phyloP scores from a whole-genome alignment of 2,797 vertebrate species.

The Phylloscopus collybita region DNA sequence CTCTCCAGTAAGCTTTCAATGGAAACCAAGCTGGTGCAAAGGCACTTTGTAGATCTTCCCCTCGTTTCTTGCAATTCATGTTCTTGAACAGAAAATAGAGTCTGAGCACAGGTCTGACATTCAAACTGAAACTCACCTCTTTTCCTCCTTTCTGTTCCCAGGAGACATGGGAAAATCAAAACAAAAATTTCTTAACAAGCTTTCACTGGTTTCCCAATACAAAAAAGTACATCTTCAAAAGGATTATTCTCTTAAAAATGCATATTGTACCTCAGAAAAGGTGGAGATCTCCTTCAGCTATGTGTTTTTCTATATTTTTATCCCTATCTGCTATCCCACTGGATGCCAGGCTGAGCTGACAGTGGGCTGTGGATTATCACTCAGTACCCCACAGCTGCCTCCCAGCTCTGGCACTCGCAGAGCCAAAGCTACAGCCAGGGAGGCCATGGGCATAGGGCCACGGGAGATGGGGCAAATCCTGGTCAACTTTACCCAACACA shows the following conservation, averaged over 20 bases:
- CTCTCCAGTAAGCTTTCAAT: neutral
- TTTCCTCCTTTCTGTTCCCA: neutral
- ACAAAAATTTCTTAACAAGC: neutral
- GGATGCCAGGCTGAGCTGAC: neutral
- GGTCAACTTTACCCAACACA: neutral
- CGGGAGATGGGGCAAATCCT: neutral
- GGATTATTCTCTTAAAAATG: neutral
- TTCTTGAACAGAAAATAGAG: neutral
- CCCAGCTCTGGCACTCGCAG: neutral
- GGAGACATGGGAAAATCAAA: neutral
- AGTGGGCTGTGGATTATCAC: neutral
- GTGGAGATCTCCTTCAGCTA: neutral
- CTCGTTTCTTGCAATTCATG: neutral
- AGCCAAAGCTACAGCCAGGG: neutral
- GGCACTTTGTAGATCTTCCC: neutral
- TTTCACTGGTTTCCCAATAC: neutral
- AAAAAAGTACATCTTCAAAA: neutral
- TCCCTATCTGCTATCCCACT: neutral
- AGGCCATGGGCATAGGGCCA: fast-evolving
- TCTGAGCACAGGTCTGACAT: neutral
- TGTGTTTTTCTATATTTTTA: neutral
- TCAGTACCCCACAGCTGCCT: neutral
- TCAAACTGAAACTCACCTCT: neutral
- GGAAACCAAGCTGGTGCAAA: neutral
- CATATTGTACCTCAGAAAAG: fast-evolving